Evolutionary conservation across 30 jellyfish, hydroid and myxozoan genomes (phyloP).

Genomic region (Phacellophora camtschatica): DNA sequence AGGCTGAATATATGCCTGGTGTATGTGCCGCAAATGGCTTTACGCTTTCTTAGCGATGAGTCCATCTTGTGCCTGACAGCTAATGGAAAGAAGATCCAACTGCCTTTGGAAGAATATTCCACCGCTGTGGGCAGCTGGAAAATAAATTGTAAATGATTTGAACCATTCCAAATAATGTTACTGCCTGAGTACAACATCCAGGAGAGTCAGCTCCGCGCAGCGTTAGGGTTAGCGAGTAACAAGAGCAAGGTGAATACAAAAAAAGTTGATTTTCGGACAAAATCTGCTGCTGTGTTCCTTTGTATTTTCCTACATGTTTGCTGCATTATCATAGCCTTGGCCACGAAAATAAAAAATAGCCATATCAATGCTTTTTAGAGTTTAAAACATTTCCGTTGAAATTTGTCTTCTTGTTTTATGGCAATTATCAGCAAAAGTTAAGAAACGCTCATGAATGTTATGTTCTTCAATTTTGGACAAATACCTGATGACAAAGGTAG

Average conservation of each 20-base stretch:
- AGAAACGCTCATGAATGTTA: conserved; percentile 22
- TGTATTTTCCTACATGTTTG: conserved; percentile 14
- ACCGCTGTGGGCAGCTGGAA: too few relatives aligned
- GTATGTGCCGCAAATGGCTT: too few relatives aligned
- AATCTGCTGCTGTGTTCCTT: not conserved
- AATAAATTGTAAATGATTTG: conserved; percentile 18
- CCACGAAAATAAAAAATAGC: conserved; percentile 62
- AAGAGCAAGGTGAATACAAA: not conserved
- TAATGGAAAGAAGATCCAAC: too few relatives aligned
- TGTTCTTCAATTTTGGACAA: conserved; percentile 10
- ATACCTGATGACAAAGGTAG: conserved; percentile 55
- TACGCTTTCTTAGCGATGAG: too few relatives aligned
- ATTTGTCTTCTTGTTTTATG: conserved; percentile 30
- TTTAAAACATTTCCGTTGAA: too few relatives aligned
- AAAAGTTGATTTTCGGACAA: not conserved
- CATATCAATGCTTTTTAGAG: conserved; percentile 26
- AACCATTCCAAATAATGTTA: conserved; percentile 25
- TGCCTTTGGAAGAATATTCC: too few relatives aligned
- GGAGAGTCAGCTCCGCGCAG: conserved; percentile 28
- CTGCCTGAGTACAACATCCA: conserved; percentile 23
- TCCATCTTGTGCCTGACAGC: too few relatives aligned
- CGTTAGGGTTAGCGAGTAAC: not conserved
- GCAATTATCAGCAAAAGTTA: conserved; percentile 11
- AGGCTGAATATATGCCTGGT: too few relatives aligned
- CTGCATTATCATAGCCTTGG: conserved; percentile 39